Conservation (phyloP, 2,888 invertebrate genomes). For the Oscheius onirici region DNA sequence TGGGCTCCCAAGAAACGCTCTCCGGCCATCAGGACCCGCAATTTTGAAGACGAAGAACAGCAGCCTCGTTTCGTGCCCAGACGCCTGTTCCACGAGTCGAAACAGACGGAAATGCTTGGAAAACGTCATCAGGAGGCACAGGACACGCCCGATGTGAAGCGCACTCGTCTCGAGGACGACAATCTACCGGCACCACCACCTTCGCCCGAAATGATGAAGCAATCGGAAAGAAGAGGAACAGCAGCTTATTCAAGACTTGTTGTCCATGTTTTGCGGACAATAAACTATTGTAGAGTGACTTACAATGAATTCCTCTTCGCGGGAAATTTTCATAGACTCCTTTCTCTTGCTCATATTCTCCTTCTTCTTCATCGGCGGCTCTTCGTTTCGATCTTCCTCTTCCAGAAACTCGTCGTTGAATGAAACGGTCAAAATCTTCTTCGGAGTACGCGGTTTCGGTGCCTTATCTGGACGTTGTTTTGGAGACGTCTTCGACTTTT, state of each 20-base stretch:
- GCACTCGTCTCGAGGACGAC: no score
- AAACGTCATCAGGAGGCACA: no score
- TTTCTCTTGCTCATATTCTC: background rate
- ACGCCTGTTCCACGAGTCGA: no score
- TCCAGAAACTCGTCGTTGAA: background rate
- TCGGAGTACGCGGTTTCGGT: background rate
- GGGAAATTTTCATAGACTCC: background rate
- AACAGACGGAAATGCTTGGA: no score
- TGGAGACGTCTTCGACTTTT: background rate
- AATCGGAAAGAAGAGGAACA: no score
- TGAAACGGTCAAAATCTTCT: background rate
- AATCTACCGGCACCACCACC: no score
- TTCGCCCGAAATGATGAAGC: no score
- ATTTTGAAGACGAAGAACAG: no score
- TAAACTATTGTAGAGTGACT: background rate
- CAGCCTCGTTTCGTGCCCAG: no score
- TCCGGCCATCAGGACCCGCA: no score
- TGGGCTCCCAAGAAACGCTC: no score
- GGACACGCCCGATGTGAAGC: no score
- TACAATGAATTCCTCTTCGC: slow-evolving; percentile 21
- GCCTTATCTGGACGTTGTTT: background rate
- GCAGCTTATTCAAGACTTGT: background rate
- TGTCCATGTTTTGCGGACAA: background rate
- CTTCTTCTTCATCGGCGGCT: background rate
- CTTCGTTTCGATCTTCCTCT: background rate